Conservation (phyloP, 2,888 invertebrate species). For the Drosophila villosipedis region DNA sequence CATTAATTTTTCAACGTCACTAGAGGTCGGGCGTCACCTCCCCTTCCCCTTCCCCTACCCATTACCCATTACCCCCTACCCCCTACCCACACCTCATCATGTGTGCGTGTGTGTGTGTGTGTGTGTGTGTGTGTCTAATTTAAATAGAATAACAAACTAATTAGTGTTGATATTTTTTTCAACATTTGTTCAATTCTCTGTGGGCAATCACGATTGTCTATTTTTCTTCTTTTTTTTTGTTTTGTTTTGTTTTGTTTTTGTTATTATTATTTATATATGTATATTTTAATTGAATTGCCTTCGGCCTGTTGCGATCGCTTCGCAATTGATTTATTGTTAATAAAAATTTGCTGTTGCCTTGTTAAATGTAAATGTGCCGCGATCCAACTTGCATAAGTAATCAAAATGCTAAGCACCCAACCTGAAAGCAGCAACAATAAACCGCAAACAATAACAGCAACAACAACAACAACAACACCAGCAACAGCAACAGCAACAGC, state of each 20-base stretch:
- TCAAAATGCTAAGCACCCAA: constrained; percentile 55
- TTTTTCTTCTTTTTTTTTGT: constrained; percentile 36
- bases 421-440: constrained; percentile 29
- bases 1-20: constrained; percentile 53
- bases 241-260: background rate
- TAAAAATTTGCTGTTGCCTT: constrained; percentile 63
- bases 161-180: constrained; percentile 68
- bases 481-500: constrained; percentile 14
- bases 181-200: constrained; percentile 38
- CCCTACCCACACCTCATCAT: background rate
- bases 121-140: constrained; percentile 36
- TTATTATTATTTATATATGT: constrained; percentile 49
- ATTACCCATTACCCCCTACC: background rate
- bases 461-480: background rate
- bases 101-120: background rate
- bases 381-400: constrained; percentile 67
- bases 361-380: constrained; percentile 67
- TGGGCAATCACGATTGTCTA: constrained; percentile 57
- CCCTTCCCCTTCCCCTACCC: background rate
- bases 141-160: constrained; percentile 79
- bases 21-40: constrained; percentile 16
- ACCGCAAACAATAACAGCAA: constrained; percentile 19
- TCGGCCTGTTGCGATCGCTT: constrained; percentile 46
- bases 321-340: constrained; percentile 80
- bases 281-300: constrained; percentile 73